Evolutionary conservation across 1,140 invertebrate species (phyloP), one percentile per base, ranked within the genome.

Genomic region (Drosophila prosaltans): DNA sequence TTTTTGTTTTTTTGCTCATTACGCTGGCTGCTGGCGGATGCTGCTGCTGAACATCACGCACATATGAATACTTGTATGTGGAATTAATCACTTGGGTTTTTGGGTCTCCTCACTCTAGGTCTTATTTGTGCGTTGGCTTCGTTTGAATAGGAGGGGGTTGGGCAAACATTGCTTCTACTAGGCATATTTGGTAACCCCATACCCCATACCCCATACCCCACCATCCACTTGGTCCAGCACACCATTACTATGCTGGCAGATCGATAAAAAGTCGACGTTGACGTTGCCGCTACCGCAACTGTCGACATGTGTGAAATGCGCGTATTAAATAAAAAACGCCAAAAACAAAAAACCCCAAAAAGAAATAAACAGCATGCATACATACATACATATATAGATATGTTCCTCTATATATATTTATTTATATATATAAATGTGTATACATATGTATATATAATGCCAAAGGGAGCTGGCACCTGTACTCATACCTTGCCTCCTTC

Each of bases 81-180:
- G 84, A 89, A 88, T 88, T 88, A 88, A 88, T 88, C 84, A 88
- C 84, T 81, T 80, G 84, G 84, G 84, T 65, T 88, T 80, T 74
- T 68, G 79, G 79, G 41, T 69, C 43, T 36, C 54, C 60, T 64
- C 32, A 28, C 51, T 63, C 45, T 16, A 36, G 32, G 54, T 65
- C 74, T 72, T 67, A 24, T 58, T 48, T 76, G 63, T 69, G 21
- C 30, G 62, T 28, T 16, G 40, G 45, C 40, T 24, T 36, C 32
- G 32, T 36, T 36, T 36, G 32, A 36, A 36, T 36, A 36, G 32
- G 32, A 7, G 32, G 32, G 32, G 32, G 32, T 7, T 1, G 32
- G 6, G 39, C 62, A 65, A 76, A 65, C 62, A 80, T 73, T 79
- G 76, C 67, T 57, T 69, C 61, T 75, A 43, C 81, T 85, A 85